Evolutionary conservation across 1,140 invertebrate species (phyloP), one percentile per base, ranked within the genome.

Genomic region (Chlorops oryzae): DNA sequence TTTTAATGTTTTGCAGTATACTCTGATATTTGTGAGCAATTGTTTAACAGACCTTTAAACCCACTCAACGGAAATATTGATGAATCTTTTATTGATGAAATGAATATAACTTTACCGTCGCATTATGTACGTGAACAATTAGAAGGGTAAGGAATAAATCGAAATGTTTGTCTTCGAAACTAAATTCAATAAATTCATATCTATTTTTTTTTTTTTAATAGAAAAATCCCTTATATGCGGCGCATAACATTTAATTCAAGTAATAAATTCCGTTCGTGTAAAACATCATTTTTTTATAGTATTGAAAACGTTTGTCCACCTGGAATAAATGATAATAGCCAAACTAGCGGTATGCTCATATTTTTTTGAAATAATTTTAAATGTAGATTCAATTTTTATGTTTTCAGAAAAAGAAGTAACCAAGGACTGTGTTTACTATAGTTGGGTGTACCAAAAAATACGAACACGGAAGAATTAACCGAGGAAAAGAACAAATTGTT

Each of bases 291-390:
- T 38, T 70, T 62, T 18, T 72, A 59, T 13, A 63, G 56, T 44
- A 39, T 63, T 13, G 66, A 72, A 21, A 68, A 70, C 32, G 62
- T 72, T 47, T 72, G 62, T 44, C 69, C 70, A 2, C 56, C 65
- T 0, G 51, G 58, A 7, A 39, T 67, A 39, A 42, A 57, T 2
- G 50, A 70, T 24, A 58, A 60, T 42, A 65, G 63, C 38, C 56
- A 69, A 37, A 44, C 45, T 5, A 66, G 69, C 42, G 65, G 65
- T 68, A 15, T 43, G 55, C 48, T 27, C 9, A 27, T 22, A 13
- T 22, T 24, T 7, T 10, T 5, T 18, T 20, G 17, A 39, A 18
- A 20, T 32, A 23, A 50, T 35, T 28, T 22, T 23, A 18, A 18
- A 38, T 37, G n/a, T n/a, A 3, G 15, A 38, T 23, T 32, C 35